A percentile compares a stretch with the other conserved stretches of the same genome.
Conservation (phyloP, 2,888 invertebrate species). For the Apotomis betuletana region DNA sequence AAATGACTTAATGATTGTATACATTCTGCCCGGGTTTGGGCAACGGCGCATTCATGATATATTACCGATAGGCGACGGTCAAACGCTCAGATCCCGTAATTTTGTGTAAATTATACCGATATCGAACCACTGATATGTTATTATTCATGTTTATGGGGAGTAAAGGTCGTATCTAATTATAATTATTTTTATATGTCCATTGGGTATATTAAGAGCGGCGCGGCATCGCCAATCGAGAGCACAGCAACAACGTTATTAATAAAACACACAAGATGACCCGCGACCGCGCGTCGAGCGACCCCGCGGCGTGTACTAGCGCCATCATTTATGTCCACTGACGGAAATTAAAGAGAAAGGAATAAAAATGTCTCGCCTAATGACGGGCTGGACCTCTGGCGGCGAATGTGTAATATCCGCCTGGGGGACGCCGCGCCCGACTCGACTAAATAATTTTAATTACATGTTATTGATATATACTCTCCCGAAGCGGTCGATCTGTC, state of each 20-base stretch:
- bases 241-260: slow-evolving; percentile 59
- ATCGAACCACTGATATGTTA: slow-evolving; percentile 44
- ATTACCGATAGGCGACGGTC: slow-evolving; percentile 31
- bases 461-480: slow-evolving; percentile 81
- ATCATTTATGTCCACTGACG: slow-evolving; percentile 79
- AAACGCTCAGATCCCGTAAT: slow-evolving; percentile 39
- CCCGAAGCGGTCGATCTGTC: slow-evolving; percentile 75
- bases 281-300: slow-evolving; percentile 53
- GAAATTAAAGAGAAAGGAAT: slow-evolving; percentile 81
- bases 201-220: slow-evolving; percentile 51
- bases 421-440: slow-evolving; percentile 64
- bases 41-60: slow-evolving; percentile 25
- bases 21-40: slow-evolving; percentile 24
- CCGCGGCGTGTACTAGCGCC: slow-evolving; percentile 74
- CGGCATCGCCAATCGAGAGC: slow-evolving; percentile 49
- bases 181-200: slow-evolving; percentile 52
- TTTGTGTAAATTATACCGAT: slow-evolving; percentile 40
- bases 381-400: slow-evolving; percentile 76
- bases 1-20: slow-evolving; percentile 25
- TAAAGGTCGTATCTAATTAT: slow-evolving; percentile 50
- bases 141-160: slow-evolving; percentile 54
- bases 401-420: slow-evolving; percentile 80
- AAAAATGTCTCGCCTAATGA: slow-evolving; percentile 81
- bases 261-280: slow-evolving; percentile 59
- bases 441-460: slow-evolving; percentile 82